Conservation (phyloP, 1,140 invertebrate genomes). For the Trichonephila inaurata region DNA sequence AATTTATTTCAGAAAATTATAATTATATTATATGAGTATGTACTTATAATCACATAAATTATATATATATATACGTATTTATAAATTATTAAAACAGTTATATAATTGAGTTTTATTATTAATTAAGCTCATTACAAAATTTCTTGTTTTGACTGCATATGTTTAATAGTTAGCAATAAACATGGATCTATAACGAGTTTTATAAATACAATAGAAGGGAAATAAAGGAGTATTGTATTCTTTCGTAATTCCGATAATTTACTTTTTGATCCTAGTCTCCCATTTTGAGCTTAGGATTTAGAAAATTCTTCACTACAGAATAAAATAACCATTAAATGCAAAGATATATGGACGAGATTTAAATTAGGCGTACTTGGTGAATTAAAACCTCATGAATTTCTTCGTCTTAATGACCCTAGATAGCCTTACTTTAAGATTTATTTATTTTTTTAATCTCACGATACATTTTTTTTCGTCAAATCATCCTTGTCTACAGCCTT, state of each 20-base stretch:
- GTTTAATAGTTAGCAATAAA: no score
- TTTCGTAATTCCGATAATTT: neutral
- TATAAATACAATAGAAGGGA: no score
- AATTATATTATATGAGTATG: no score
- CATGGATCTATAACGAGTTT: no score
- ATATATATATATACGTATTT: no score
- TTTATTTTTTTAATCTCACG: slow-evolving; percentile 47
- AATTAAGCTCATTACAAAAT: no score
- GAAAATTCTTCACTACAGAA: slow-evolving; percentile 38
- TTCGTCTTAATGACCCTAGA: slow-evolving; percentile 56
- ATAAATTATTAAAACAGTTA: no score
- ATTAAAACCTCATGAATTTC: slow-evolving; percentile 68
- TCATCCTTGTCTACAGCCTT: slow-evolving; percentile 5
- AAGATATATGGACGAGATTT: slow-evolving; percentile 55
- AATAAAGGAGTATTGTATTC: neutral
- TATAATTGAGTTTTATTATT: no score
- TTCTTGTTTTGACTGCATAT: no score
- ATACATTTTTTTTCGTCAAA: neutral
- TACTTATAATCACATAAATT: no score
- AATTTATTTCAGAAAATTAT: no score
- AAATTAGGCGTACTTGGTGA: slow-evolving; percentile 64
- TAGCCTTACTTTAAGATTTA: slow-evolving; percentile 46
- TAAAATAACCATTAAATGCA: slow-evolving; percentile 68
- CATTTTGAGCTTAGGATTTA: slow-evolving; percentile 1
- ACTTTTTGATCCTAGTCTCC: neutral